Evolutionary conservation across 2,797 vertebrate species (phyloP).

Genomic region (Danio tinwini): DNA sequence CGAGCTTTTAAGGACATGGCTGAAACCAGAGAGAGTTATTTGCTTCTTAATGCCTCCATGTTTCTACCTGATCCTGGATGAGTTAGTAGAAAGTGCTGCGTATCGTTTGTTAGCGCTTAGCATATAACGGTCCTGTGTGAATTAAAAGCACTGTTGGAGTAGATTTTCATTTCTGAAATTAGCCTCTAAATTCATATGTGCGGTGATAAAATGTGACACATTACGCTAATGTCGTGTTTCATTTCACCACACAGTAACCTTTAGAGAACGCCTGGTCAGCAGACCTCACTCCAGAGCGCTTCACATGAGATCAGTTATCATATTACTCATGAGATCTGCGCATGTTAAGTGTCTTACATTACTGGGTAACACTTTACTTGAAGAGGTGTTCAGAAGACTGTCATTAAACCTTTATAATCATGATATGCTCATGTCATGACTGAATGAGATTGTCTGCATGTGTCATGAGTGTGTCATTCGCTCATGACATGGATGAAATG

Average conservation of each 20-base stretch:
- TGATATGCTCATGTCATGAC: too few relatives aligned
- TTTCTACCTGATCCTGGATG: constrained; percentile 1
- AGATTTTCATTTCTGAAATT: constrained; percentile 21
- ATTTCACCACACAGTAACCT: constrained; percentile 41
- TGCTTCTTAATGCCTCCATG: constrained; percentile 4
- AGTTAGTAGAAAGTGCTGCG: not conserved
- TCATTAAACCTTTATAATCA: too few relatives aligned
- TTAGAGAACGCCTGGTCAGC: constrained; percentile 36
- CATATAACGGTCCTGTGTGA: not conserved
- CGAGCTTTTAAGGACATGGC: constrained; percentile 20
- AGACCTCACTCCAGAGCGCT: not conserved
- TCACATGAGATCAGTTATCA: not conserved
- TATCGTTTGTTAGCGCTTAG: not conserved
- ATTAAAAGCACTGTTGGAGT: constrained; percentile 1
- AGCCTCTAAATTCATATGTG: constrained; percentile 9
- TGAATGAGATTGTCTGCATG: too few relatives aligned
- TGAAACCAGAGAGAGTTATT: constrained; percentile 31
- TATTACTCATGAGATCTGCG: not conserved
- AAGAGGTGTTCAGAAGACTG: too few relatives aligned
- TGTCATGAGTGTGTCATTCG: too few relatives aligned
- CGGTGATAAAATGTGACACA: constrained; percentile 36
- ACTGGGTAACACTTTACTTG: not conserved
- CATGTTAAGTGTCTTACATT: not conserved
- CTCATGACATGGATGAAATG: too few relatives aligned
- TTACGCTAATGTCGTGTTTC: constrained; percentile 22